A percentile compares a stretch with the other conserved stretches of the same genome.
These are phyloP conservation scores for Pelobates cultripes DNA, from an alignment of 2,797 vertebrate genomes.

Conservation along the genomic window DNA sequence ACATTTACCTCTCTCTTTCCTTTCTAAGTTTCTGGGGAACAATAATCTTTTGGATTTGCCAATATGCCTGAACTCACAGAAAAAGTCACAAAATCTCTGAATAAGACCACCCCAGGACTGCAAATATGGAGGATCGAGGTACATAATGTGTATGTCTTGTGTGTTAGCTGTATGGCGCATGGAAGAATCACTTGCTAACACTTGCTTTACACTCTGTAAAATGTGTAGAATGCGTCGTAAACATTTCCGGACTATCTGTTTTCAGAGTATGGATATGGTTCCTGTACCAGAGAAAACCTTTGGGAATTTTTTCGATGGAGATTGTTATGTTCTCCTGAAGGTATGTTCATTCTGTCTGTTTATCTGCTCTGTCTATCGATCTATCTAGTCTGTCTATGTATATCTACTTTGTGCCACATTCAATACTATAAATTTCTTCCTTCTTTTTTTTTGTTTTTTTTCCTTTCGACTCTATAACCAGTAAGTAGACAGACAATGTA, in stretches of 20 bases:
- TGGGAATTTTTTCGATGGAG: conserved; percentile 83
- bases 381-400: too few relatives aligned
- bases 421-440: too few relatives aligned
- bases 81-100: conserved; percentile 75
- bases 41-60: conserved; percentile 37
- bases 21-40: conserved; percentile 32
- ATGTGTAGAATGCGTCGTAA: too few relatives aligned
- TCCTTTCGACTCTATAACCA: too few relatives aligned
- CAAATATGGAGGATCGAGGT: conserved; percentile 92
- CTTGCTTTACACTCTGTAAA: too few relatives aligned
- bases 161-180: too few relatives aligned
- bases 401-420: too few relatives aligned
- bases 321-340: conserved; percentile 81
- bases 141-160: neutral
- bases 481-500: neutral
- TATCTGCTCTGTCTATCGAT: too few relatives aligned
- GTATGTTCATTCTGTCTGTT: conserved; percentile 65
- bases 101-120: conserved; percentile 80
- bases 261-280: conserved; percentile 83
- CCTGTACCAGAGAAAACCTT: conserved; percentile 74
- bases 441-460: too few relatives aligned
- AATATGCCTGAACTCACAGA: conserved; percentile 76
- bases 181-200: too few relatives aligned
- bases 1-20: neutral
- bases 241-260: neutral